Conservation (phyloP, 2,797 vertebrate species). For the Sebastes umbrosus region DNA sequence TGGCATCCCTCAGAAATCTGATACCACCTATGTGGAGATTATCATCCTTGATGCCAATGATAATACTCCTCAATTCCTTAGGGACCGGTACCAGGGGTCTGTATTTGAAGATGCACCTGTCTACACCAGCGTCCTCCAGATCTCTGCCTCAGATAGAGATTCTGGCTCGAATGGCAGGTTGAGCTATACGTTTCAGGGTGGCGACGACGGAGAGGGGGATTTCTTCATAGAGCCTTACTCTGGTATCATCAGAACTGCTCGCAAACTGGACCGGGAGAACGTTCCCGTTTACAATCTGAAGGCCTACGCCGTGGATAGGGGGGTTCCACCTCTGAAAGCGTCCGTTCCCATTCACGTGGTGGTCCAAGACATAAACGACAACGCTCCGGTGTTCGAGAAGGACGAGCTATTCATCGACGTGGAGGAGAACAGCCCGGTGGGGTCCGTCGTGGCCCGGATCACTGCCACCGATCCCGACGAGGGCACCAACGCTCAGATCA, state of each 20-base stretch:
- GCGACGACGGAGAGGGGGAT: conserved; percentile 94
- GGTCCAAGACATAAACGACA: conserved; percentile 95
- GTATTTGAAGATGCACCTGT: conserved; percentile 91
- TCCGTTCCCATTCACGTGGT: conserved; percentile 89
- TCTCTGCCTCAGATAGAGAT: conserved; percentile 93
- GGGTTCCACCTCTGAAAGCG: conserved; percentile 88
- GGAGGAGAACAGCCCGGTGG: conserved; percentile 92
- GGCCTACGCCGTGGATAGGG: conserved; percentile 92
- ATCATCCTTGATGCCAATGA: conserved; percentile 94
- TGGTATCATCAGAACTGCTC: conserved; percentile 92
- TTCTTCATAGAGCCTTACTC: conserved; percentile 93
- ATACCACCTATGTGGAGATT: conserved; percentile 95
- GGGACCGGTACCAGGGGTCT: conserved; percentile 90
- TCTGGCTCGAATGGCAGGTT: conserved; percentile 91
- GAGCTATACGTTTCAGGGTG: conserved; percentile 92
- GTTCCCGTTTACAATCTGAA: conserved; percentile 90
- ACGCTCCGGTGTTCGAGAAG: conserved; percentile 94
- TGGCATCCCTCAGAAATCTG: conserved; percentile 96
- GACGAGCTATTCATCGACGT: conserved; percentile 93
- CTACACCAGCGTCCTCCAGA: conserved; percentile 93
- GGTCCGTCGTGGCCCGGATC: conserved; percentile 92
- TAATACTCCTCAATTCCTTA: conserved; percentile 88
- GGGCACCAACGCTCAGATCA: conserved; percentile 96
- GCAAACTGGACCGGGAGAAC: conserved; percentile 94
- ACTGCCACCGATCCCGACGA: conserved; percentile 92